Percentiles rank a stretch among this genome's conserved stretches.
Conservation (phyloP, 2,888 invertebrate genomes). For the Ligdia adustata region DNA sequence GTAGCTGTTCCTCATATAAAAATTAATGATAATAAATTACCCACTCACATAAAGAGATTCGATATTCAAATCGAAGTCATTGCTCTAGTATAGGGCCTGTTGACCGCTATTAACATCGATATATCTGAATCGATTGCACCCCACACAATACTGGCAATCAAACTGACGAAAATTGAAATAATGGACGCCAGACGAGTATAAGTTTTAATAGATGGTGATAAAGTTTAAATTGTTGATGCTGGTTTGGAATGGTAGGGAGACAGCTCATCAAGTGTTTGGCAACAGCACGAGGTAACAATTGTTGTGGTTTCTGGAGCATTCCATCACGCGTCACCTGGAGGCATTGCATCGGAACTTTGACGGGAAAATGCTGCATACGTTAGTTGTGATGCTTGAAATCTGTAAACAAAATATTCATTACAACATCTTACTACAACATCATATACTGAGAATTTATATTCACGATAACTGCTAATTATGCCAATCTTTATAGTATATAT, state of each 20-base stretch:
- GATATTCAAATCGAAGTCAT: slow-evolving; percentile 30
- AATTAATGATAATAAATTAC: slow-evolving; percentile 31
- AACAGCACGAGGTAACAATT: slow-evolving; percentile 24
- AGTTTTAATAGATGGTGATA: slow-evolving; percentile 3
- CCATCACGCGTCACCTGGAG: slow-evolving; percentile 27
- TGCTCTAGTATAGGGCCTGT: slow-evolving; percentile 33
- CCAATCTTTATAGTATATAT: too few relatives aligned
- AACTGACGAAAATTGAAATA: slow-evolving; percentile 35
- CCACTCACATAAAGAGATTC: slow-evolving; percentile 28
- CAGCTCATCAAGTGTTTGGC: slow-evolving; percentile 31
- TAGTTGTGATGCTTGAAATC: slow-evolving; percentile 6
- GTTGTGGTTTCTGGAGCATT: slow-evolving; percentile 31
- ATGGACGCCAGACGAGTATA: not conserved
- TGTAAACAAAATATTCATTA: slow-evolving; percentile 4
- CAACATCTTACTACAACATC: too few relatives aligned
- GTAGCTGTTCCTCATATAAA: slow-evolving; percentile 19
- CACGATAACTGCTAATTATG: too few relatives aligned
- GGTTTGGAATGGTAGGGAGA: slow-evolving; percentile 9
- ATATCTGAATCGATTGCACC: slow-evolving; percentile 38
- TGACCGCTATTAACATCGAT: slow-evolving; percentile 37
- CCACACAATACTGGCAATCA: slow-evolving; percentile 59
- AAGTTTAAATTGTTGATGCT: slow-evolving; percentile 1
- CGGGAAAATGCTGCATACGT: slow-evolving; percentile 19
- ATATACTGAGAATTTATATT: too few relatives aligned
- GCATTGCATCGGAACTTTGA: slow-evolving; percentile 16